Evolutionary conservation across 1,140 invertebrate species (phyloP), one percentile per base, ranked within the genome.

Genomic region (Lasioglossum albipes): DNA sequence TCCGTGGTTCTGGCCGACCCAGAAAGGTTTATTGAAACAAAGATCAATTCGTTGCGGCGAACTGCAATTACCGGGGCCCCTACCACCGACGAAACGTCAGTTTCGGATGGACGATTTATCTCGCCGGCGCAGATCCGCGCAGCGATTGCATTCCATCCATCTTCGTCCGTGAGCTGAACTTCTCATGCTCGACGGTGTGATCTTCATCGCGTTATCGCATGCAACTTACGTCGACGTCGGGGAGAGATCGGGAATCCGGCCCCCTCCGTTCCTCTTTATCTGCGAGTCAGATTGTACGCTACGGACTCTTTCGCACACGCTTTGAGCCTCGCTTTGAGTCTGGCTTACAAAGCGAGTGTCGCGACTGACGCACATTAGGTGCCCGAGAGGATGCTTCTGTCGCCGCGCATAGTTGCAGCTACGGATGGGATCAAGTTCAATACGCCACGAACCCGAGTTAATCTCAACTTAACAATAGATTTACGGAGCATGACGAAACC

Each of bases 141-240:
- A 18, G 13, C 41, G 64, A 67, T 57, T 36, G n/a, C 74, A 45
- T 68, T 57, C 64, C 52, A 57, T 57, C 45, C 74, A 57, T 76
- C 74, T 45, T 76, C 74, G 52, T 76, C 61, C 41, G n/a, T 41
- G 20, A 69, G 57, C 7, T 42, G 57, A 12, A 41, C 27, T 49
- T 18, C 67, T 49, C 42, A 64, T 57, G 52, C 42, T 71, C 45
- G 61, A 20, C 16, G 20, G 20, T 54, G 61, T 9, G 52, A 71
- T 78, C 61, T 78, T 64, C 59, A 71, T 78, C 62, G 54, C 76
- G 57, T 59, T 68, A 76, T 69, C 41, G 18, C 66, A 71, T 62
- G 68, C 45, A 52, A 64, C 54, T 61, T 52, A 61, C 59, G 49
- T 36, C 45, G 75, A 59, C 69, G 69, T 31, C 3, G n/a, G 18